Evolutionary conservation across 2,797 vertebrate species (phyloP), one percentile per base, ranked within the genome.

Genomic region (Prionace glauca): DNA sequence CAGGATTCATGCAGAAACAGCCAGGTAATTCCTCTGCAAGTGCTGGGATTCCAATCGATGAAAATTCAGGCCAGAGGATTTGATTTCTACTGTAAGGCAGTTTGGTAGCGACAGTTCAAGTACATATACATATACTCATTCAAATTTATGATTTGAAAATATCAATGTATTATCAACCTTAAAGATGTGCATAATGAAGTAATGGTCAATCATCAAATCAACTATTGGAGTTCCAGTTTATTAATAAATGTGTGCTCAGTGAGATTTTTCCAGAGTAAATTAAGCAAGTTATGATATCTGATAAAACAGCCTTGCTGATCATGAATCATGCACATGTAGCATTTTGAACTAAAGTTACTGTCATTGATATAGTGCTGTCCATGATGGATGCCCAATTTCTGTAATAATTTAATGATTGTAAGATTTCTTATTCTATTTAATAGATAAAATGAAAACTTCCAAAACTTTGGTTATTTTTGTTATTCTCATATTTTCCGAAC

Each of bases 341-440:
- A 90, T 3, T 60, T 90, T 32, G 62, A 16, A 41, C 36, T 84
- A 41, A 41, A 84, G 22, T n/a, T 88, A 60, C 24, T 62, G 26
- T 56, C 8, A 56, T 50, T 56, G 3, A n/a, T 29, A 62, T 41
- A 45, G 79, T 41, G n/a, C 77, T 36, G 77, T 81, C 16, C n/a
- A 20, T 81, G 77, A 14, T 81, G 77, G 77, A 36, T 36, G 3
- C 79, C 79, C 16, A 41, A 7, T 16, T 84, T 84, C 36, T 84
- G 79, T 84, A 84, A 84, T 84, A 84, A 84, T 84, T 84, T 41
- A 36, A 84, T 84, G 79, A 41, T 84, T 84, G 79, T 84, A 41
- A 84, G 16, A 74, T 84, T 41, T 84, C 79, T 84, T 81, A 81
- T 20, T 41, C 36, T 22, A 41, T 84, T 90, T 56, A 90, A 62